Conservation (phyloP, 2,888 invertebrate genomes). For the Laspeyria flexula region DNA sequence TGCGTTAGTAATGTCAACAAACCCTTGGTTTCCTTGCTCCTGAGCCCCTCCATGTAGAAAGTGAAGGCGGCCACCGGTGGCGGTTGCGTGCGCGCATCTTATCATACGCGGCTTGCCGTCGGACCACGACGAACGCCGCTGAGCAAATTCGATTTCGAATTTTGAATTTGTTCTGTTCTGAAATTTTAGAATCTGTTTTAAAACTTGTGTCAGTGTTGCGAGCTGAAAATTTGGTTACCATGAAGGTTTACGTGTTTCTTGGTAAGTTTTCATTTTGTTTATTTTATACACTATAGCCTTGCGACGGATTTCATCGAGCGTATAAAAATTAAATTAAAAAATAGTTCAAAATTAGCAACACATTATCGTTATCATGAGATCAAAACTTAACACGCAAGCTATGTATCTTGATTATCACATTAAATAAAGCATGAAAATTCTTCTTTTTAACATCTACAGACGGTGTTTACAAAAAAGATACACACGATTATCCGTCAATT, state of each 20-base stretch:
- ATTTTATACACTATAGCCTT: not conserved
- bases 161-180: no score
- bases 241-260: conserved; percentile 71
- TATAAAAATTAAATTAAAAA: conserved; percentile 5
- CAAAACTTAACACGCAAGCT: conserved; percentile 33
- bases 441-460: conserved; percentile 13
- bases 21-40: conserved; percentile 76
- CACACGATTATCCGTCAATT: conserved; percentile 39
- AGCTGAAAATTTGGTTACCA: conserved; percentile 55
- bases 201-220: conserved; percentile 70
- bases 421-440: conserved; percentile 44
- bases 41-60: conserved; percentile 81
- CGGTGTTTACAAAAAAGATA: conserved; percentile 10
- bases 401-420: conserved; percentile 31
- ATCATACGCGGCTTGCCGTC: conserved; percentile 77
- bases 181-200: conserved; percentile 36
- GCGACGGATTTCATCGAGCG: not conserved
- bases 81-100: conserved; percentile 53
- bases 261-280: conserved; percentile 60
- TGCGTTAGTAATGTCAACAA: conserved; percentile 71
- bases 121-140: conserved; percentile 75
- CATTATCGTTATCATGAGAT: conserved; percentile 13
- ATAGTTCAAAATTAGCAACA: conserved; percentile 2
- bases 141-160: conserved; percentile 52
- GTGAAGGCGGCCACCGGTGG: conserved; percentile 72